These are phyloP conservation scores for Anabas testudineus DNA, from an alignment of 2,797 vertebrate species.

Conservation along the genomic window DNA sequence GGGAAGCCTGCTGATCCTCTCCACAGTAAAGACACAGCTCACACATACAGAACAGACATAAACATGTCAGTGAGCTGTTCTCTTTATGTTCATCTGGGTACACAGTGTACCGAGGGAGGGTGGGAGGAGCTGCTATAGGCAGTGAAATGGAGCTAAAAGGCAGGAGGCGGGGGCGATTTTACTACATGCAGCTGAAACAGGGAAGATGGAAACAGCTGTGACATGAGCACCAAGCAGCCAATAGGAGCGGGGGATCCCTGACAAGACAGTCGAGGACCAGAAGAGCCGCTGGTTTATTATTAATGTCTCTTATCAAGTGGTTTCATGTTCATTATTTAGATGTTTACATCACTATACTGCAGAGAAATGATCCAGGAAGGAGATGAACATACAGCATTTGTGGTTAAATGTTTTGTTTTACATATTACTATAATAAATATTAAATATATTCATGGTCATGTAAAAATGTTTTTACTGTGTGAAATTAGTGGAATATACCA, in stretches of 20 bases:
- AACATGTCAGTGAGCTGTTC: constrained; percentile 39
- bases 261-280: too few species aligned
- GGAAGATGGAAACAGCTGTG: constrained; percentile 49
- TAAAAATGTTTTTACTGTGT: too few species aligned
- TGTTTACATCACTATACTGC: too few species aligned
- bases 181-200: not conserved
- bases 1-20: constrained; percentile 2
- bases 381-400: too few species aligned
- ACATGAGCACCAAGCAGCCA: constrained; percentile 32
- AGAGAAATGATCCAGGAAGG: too few species aligned
- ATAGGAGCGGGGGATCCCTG: not conserved
- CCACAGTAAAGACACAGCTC: not conserved
- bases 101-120: constrained; percentile 44
- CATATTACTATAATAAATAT: too few species aligned
- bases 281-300: too few species aligned
- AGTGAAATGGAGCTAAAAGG: constrained; percentile 36
- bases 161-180: not conserved
- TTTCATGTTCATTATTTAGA: too few species aligned
- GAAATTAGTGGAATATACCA: too few species aligned
- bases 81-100: constrained; percentile 51
- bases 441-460: too few species aligned
- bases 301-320: too few species aligned
- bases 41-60: constrained; percentile 21
- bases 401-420: too few species aligned
- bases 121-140: constrained; percentile 16